These are phyloP conservation scores for Pampusana beccarii DNA, from an alignment of 2,113 vertebrate genomes.

Conservation along the genomic window DNA sequence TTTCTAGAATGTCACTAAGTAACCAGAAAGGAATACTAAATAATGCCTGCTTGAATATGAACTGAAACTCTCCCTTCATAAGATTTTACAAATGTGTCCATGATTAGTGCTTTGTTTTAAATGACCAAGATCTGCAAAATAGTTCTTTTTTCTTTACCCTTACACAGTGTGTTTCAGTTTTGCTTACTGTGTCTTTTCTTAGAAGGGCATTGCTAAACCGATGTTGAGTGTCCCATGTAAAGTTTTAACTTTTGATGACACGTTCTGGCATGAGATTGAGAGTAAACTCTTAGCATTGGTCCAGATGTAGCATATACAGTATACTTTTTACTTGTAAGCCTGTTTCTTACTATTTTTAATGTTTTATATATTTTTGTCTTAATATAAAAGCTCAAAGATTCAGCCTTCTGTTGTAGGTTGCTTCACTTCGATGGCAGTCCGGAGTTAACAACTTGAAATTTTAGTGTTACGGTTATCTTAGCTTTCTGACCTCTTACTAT, in stretches of 20 bases:
- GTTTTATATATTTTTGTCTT: not conserved
- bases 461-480: not conserved
- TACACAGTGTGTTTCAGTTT: not conserved
- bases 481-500: not conserved
- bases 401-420: not conserved
- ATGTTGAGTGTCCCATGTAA: not conserved
- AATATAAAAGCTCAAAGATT: not conserved
- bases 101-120: not conserved
- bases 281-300: not conserved
- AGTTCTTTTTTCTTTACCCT: not conserved
- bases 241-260: not conserved
- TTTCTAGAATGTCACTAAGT: not conserved
- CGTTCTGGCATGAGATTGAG: not conserved
- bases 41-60: not conserved
- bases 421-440: not conserved
- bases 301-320: not conserved
- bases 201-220: not conserved
- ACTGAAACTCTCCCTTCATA: fast-evolving
- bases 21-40: not conserved
- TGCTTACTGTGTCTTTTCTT: not conserved
- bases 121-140: not conserved
- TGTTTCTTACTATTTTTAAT: not conserved
- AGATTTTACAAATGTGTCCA: not conserved
- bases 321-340: not conserved
- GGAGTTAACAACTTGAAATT: not conserved